Base-by-base conservation (phyloP, 2,797 vertebrate genomes). In the Myripristis jacobus region DNA sequence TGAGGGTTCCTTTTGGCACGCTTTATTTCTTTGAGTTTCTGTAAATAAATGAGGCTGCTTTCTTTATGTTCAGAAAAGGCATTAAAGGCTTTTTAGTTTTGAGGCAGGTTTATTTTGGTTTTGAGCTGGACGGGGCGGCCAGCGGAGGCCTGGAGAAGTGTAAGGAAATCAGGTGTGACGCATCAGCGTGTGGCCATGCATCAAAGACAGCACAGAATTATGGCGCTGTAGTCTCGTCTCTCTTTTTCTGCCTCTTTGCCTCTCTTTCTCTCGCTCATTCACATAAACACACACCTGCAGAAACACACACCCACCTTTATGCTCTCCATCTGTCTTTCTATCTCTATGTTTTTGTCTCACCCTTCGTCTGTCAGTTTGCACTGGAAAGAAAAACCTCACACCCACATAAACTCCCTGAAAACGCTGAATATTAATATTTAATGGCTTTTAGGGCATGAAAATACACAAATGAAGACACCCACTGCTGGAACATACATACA, bases 401-500 rank as follows among this genome's bases (percentile, higher is more conserved):
- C 21, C 15, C 21, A 18, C 16, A 41, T 41, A 19, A 2, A 16
- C n/a, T 29, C 41, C 53, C 18, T 29, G 51, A 34, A 36, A 63
- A 57, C 13, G 18, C n/a, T 19, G 53, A 75, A 57, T 25, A 68
- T 34, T 50, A 64, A 58, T 58, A 29, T 29, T 25, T 27, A 13
- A 44, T 21, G 25, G 34, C 75, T 84, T 80, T 73, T 84, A 73
- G 85, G 85, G 89, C 79, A 64, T 87, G 84, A 54, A 92, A 91
- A 92, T 88, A 91, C 87, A 91, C 88, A 91, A 75, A 61, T 5
- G 9, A 18, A 83, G 66, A 69, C n/a, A 11, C 66, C 69, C 66
- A 58, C 56, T 22, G 15, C 41, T 66, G 73, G 58, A 81, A 56
- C 53, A 13, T 56, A 55, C 67, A 58, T 65, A 84, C 79, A 83